These are phyloP conservation scores for Campoletis raptor DNA, from an alignment of 2,888 invertebrate genomes.

Conservation along the genomic window DNA sequence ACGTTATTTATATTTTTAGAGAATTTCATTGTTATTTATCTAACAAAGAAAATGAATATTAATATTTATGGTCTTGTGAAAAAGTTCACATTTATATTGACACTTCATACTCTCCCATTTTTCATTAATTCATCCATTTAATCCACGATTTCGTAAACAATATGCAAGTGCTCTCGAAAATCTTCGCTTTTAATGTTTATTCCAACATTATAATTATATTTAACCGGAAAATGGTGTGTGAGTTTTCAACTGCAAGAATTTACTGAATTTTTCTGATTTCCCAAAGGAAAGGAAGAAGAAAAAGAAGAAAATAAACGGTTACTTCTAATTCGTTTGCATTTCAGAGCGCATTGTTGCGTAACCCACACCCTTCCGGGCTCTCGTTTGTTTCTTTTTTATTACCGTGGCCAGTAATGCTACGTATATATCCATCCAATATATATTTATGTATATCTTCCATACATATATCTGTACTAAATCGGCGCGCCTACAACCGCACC, in stretches of 20 bases:
- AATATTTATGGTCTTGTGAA: background rate
- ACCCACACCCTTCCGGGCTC: constrained; percentile 33
- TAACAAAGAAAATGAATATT: background rate
- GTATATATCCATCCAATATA: background rate
- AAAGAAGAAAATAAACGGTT: constrained; percentile 22
- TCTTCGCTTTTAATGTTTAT: background rate
- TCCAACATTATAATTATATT: background rate
- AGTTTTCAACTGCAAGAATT: background rate
- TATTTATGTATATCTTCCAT: background rate
- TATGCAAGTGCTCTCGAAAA: background rate
- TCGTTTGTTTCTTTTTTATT: constrained; percentile 38
- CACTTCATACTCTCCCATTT: background rate
- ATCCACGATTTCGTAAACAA: background rate
- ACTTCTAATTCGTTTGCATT: constrained; percentile 40
- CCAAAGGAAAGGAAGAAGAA: constrained; percentile 6
- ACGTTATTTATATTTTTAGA: background rate
- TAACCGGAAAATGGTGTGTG: background rate
- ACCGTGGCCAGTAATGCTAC: background rate
- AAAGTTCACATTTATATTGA: background rate
- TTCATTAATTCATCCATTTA: background rate
- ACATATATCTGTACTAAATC: constrained; percentile 4
- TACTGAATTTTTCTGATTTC: constrained; percentile 10
- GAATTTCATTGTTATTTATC: background rate
- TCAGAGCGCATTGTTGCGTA: constrained; percentile 50
- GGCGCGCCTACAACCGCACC: constrained; percentile 60